A percentile compares a stretch with the other conserved stretches of the same genome.
Evolutionary conservation across 1,140 invertebrate genomes (phyloP).

Genomic region (Achatina immaculata): DNA sequence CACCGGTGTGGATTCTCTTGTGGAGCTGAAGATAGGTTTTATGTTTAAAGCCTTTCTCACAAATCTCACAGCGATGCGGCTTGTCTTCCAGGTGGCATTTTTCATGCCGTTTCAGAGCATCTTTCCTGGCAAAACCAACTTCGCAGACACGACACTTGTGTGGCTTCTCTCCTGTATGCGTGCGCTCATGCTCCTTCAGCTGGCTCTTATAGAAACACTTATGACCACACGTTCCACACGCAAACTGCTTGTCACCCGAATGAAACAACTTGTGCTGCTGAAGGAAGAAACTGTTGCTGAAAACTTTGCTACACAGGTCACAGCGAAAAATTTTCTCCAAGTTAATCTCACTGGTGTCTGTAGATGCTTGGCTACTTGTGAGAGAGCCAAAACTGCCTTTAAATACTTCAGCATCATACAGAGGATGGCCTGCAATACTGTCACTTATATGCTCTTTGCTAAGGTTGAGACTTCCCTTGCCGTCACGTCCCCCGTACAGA

Average conservation of each 20-base stretch:
- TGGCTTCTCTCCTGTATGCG: conserved; percentile 51
- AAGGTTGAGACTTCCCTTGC: background rate
- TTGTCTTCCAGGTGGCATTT: conserved; percentile 34
- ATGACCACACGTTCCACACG: conserved; percentile 30
- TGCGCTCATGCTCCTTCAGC: conserved; percentile 46
- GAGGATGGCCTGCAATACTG: background rate
- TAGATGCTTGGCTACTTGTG: background rate
- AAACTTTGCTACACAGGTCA: conserved; percentile 30
- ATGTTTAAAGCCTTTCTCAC: conserved; percentile 88
- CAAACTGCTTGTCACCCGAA: conserved; percentile 40
- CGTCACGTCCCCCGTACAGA: background rate
- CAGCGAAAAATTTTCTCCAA: conserved; percentile 21
- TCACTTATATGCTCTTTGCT: conserved; percentile 14
- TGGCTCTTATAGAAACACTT: conserved; percentile 37
- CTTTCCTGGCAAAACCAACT: conserved; percentile 88
- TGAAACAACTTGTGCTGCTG: conserved; percentile 35
- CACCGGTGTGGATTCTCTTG: conserved; percentile 35
- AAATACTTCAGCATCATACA: conserved; percentile 25
- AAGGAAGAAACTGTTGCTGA: conserved; percentile 30
- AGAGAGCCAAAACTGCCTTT: background rate
- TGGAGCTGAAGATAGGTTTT: conserved; percentile 85
- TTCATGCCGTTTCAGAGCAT: conserved; percentile 80
- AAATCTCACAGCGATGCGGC: conserved; percentile 77
- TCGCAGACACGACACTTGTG: conserved; percentile 82
- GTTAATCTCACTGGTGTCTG: background rate